These are phyloP conservation scores for Holothuria glaberrima DNA, from an alignment of 35 echinoderm and acorn worm species.

Conservation along the genomic window DNA sequence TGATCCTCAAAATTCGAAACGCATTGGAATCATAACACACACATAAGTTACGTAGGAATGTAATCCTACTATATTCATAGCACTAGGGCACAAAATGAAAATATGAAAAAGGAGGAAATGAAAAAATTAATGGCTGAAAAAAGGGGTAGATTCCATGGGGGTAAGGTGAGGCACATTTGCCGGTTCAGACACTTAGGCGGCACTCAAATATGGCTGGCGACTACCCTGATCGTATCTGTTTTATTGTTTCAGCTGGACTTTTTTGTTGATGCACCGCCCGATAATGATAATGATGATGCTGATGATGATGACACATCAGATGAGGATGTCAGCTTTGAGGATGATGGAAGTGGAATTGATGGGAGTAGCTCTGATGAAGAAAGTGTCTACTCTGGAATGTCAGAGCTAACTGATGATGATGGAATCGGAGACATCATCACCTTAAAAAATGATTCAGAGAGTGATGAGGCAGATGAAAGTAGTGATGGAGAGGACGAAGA, in stretches of 20 bases:
- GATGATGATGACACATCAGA: conserved; percentile 7
- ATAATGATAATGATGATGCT: conserved; percentile 15
- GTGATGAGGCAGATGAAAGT: conserved; percentile 38
- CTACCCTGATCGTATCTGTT: too few species aligned
- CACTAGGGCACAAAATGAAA: too few species aligned
- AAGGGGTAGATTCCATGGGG: too few species aligned
- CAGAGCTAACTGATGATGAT: conserved; percentile 24
- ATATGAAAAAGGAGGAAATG: too few species aligned
- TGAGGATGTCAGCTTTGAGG: conserved; percentile 51
- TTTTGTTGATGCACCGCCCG: conserved; percentile 68
- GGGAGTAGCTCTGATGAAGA: conserved; percentile 50
- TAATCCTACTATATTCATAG: too few species aligned
- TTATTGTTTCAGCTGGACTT: conserved; percentile 56
- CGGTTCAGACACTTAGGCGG: too few species aligned
- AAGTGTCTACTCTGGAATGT: not conserved
- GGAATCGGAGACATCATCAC: conserved; percentile 25
- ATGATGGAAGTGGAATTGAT: not conserved
- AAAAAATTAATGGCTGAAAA: too few species aligned
- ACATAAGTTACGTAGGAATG: too few species aligned
- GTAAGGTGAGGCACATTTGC: too few species aligned
- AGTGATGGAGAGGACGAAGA: conserved; percentile 61
- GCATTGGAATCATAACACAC: too few species aligned
- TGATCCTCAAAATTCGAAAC: too few species aligned
- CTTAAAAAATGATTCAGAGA: conserved; percentile 48
- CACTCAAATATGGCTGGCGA: too few species aligned